Conservation (phyloP, 2,113 vertebrate genomes). For the Nerophis ophidion region DNA sequence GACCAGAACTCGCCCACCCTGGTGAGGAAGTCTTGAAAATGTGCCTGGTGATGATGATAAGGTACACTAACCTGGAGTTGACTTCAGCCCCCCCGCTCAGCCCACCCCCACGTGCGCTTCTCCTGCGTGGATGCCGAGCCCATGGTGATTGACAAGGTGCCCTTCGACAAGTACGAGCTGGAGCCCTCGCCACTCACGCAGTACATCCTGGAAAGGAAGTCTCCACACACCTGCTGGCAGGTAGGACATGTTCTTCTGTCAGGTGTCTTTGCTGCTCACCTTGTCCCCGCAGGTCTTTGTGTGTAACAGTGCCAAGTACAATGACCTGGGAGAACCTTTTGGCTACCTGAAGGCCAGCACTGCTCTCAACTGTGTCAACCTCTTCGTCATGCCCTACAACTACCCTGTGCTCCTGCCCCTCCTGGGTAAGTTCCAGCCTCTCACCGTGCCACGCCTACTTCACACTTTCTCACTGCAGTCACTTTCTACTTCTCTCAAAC, state of each 20-base stretch:
- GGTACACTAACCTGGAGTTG: not conserved
- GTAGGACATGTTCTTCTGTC: slow-evolving; percentile 56
- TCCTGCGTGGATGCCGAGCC: slow-evolving; percentile 92
- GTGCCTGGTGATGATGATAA: not conserved
- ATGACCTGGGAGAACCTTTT: slow-evolving; percentile 92
- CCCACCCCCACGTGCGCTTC: slow-evolving; percentile 92
- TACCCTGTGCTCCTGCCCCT: slow-evolving; percentile 93
- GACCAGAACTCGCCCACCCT: slow-evolving; percentile 96
- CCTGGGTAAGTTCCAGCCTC: slow-evolving; percentile 74
- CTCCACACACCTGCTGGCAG: slow-evolving; percentile 98
- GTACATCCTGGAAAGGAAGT: slow-evolving; percentile 94
- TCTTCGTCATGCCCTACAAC: slow-evolving; percentile 99
- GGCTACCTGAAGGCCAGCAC: slow-evolving; percentile 98
- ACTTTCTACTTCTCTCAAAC: no score
- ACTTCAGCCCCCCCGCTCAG: slow-evolving; percentile 85
- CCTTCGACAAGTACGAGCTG: slow-evolving; percentile 97
- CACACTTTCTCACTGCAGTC: no score
- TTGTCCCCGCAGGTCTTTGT: slow-evolving; percentile 82
- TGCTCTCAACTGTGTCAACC: slow-evolving; percentile 92
- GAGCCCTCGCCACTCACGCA: slow-evolving; percentile 96
- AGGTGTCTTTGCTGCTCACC: not conserved
- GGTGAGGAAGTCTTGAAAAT: slow-evolving; percentile 58
- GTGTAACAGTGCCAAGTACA: slow-evolving; percentile 96
- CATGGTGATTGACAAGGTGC: slow-evolving; percentile 98
- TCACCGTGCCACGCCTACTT: no score